Conservation (phyloP, 2,797 vertebrate genomes). For the Gymnodraco acuticeps region DNA sequence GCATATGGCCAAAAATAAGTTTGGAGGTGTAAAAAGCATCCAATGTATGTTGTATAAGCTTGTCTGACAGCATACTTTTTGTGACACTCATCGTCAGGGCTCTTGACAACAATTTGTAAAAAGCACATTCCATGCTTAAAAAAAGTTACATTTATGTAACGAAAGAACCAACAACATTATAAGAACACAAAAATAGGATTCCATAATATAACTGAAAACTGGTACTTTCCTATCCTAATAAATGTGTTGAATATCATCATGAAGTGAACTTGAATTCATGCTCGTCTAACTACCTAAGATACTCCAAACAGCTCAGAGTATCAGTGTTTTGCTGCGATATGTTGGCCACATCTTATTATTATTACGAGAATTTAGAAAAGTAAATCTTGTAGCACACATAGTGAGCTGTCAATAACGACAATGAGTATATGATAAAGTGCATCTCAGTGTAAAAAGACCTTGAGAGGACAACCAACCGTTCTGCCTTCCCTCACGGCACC, state of each 20-base stretch:
- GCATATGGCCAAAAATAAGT: constrained; percentile 23
- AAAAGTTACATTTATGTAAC: no score
- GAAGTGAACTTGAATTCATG: neutral
- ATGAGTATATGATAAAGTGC: constrained; percentile 12
- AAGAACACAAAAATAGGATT: neutral
- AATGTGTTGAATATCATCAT: neutral
- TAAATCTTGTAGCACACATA: constrained; percentile 8
- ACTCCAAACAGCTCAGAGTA: neutral
- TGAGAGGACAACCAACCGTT: constrained; percentile 34
- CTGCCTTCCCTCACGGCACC: constrained; percentile 47
- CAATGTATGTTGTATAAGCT: neutral
- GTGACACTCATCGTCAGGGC: no score
- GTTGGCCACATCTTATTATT: constrained; percentile 1
- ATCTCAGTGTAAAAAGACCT: constrained; percentile 30
- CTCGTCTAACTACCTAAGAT: neutral
- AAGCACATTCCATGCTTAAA: no score
- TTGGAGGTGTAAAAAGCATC: constrained; percentile 9
- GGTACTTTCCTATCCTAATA: neutral
- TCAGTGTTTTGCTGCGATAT: neutral
- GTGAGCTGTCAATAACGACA: constrained; percentile 31
- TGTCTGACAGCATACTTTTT: no score
- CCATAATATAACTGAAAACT: neutral
- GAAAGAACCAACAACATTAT: neutral
- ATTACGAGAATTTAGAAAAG: constrained; percentile 13
- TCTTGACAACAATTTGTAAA: no score